These are phyloP conservation scores for Scaptomyza graminum DNA, from an alignment of 1,140 invertebrate species.

Conservation along the genomic window DNA sequence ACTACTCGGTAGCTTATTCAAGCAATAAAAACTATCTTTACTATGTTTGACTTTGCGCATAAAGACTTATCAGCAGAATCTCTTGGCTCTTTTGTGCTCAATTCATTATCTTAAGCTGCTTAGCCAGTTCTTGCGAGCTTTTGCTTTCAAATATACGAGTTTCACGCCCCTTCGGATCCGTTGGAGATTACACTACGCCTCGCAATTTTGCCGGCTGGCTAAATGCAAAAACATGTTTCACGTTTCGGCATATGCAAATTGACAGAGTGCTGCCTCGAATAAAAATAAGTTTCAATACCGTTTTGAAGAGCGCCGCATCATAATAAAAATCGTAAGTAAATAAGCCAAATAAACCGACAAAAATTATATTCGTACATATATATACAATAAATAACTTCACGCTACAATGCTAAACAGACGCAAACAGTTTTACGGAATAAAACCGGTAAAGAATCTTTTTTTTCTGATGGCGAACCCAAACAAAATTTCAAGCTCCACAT, in stretches of 20 bases:
- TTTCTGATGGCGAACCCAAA: conserved; percentile 4
- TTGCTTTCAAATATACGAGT: neutral
- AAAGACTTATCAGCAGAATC: conserved; percentile 19
- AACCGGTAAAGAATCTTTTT: conserved; percentile 60
- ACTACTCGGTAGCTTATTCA: conserved; percentile 10
- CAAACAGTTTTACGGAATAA: conserved; percentile 45
- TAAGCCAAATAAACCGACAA: conserved; percentile 42
- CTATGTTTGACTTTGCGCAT: conserved; percentile 10
- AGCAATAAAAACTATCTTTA: conserved; percentile 1
- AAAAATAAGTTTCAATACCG: no score
- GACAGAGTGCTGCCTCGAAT: conserved; percentile 29
- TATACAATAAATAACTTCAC: conserved; percentile 50
- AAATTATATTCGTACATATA: conserved; percentile 2
- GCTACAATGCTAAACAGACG: conserved; percentile 74
- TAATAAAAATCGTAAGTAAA: conserved; percentile 71
- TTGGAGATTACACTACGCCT: conserved; percentile 5
- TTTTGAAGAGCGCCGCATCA: conserved; percentile 64
- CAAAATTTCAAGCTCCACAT: neutral
- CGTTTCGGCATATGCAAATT: conserved; percentile 57
- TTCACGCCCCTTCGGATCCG: no score
- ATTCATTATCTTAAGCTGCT: conserved; percentile 30
- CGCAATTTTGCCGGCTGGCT: conserved; percentile 25
- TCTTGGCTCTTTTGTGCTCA: neutral
- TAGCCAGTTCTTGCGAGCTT: conserved; percentile 7
- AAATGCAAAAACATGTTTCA: conserved; percentile 45